A percentile compares a stretch with the other conserved stretches of the same genome.
Evolutionary conservation across 2,888 invertebrate species (phyloP).

Genomic region (Willowsia nigromaculata): DNA sequence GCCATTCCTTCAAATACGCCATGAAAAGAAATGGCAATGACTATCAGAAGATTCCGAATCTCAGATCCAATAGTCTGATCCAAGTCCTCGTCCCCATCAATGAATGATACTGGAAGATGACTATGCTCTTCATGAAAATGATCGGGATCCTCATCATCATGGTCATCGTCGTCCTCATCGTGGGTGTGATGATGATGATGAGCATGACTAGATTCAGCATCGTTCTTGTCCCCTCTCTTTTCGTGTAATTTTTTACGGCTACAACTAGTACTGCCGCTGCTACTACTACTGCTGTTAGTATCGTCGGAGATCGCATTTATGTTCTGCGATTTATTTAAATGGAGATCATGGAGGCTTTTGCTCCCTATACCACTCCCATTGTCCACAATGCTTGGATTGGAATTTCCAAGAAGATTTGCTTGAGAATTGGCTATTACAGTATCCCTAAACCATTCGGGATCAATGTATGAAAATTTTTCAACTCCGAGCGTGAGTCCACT

Average conservation of each 20-base stretch:
- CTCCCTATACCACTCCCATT: background rate
- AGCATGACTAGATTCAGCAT: conserved; percentile 48
- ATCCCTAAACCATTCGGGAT: conserved; percentile 78
- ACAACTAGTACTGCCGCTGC: conserved; percentile 61
- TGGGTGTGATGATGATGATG: conserved; percentile 25
- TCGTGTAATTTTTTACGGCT: conserved; percentile 55
- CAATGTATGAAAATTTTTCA: conserved; percentile 77
- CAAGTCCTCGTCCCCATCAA: conserved; percentile 67
- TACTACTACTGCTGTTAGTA: conserved; percentile 49
- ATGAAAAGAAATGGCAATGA: conserved; percentile 83
- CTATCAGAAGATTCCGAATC: conserved; percentile 81
- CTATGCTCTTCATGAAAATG: conserved; percentile 75
- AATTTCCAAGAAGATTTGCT: conserved; percentile 72
- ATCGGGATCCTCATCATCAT: conserved; percentile 54
- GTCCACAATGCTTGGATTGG: conserved; percentile 46
- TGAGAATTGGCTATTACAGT: conserved; percentile 77
- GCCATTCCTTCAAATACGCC: conserved; percentile 83
- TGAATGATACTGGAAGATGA: conserved; percentile 75
- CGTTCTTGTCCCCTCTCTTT: conserved; percentile 6
- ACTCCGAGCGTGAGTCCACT: conserved; percentile 57
- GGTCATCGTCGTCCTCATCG: conserved; percentile 62
- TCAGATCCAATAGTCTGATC: conserved; percentile 79
- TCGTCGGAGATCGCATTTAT: conserved; percentile 46
- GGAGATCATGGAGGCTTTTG: conserved; percentile 61
- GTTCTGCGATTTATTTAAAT: conserved; percentile 66